Evolutionary conservation across 2,113 vertebrate genomes (phyloP), one percentile per base, ranked within the genome.

Genomic region (Etheostoma spectabile): DNA sequence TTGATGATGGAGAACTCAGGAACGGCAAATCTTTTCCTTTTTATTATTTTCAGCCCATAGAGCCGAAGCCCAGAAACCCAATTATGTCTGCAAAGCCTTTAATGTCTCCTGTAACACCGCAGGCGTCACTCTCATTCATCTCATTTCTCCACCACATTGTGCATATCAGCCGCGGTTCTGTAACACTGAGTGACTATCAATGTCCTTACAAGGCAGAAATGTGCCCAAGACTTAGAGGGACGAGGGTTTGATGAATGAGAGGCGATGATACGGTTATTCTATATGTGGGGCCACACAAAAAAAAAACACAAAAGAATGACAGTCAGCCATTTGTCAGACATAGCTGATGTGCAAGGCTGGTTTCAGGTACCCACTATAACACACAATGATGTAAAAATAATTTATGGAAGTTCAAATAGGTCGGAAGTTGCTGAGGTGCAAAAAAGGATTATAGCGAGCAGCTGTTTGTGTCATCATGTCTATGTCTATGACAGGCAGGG

Each of bases 71-170:
- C 59, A 69, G 85, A 86, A 87, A 91, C 70, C 80, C 80, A 89
- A 82, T 91, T 89, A 87, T 71, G 70, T 70, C 79, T 87, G 69
- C 85, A 87, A 84, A 85, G 69, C 74, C 82, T 74, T 87, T 87
- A 83, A 89, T 83, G 80, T 79, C 57, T 85, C 57, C 69, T 64
- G 62, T 84, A 83, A 81, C 67, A 22, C 77, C 4, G 15, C 53
- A 0, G 82, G 85, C 66, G 66, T 62, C 60, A 18, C 69, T 13
- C 69, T 62, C 84, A 80, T 76, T 88, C 86, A 85, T 3, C 79
- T 83, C 45, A n/a, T 77, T 88, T 35, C 77, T 85, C 21, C 76
- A 22, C n/a, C 77, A 52, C 64, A 27, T 51, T 62, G 66, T 35
- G 77, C 66, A 56, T 76, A 76, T 84, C 35, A 59, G 82, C 81